Conservation (phyloP, 1,140 invertebrate species). For the Plodia interpunctella region DNA sequence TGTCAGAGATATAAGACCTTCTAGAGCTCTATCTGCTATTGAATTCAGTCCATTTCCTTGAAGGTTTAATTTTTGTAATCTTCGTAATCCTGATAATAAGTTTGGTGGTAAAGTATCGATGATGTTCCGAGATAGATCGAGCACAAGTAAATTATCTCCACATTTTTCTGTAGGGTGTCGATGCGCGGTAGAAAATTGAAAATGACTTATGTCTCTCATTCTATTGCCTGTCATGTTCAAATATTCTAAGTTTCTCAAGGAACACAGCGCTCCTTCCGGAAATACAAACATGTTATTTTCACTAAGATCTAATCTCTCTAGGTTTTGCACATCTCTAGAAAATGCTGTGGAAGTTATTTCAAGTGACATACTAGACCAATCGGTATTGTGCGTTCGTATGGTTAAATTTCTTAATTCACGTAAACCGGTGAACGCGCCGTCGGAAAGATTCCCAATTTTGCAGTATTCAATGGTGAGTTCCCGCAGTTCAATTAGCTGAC, state of each 20-base stretch:
- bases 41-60: slow-evolving; percentile 85
- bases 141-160: slow-evolving; percentile 82
- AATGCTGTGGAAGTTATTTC: slow-evolving; percentile 87
- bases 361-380: slow-evolving; percentile 91
- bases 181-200: slow-evolving; percentile 83
- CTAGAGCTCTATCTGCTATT: slow-evolving; percentile 88
- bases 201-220: slow-evolving; percentile 85
- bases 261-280: slow-evolving; percentile 89
- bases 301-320: slow-evolving; percentile 89
- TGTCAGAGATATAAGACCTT: slow-evolving; percentile 86
- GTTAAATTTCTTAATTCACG: slow-evolving; percentile 90
- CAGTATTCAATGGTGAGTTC: slow-evolving; percentile 93
- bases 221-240: slow-evolving; percentile 90
- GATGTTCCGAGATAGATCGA: slow-evolving; percentile 91
- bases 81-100: slow-evolving; percentile 83
- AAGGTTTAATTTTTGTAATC: slow-evolving; percentile 81
- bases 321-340: slow-evolving; percentile 83
- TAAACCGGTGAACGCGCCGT: slow-evolving; percentile 88
- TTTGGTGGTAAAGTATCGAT: slow-evolving; percentile 87
- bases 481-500: slow-evolving; percentile 87
- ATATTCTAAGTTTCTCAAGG: slow-evolving; percentile 85
- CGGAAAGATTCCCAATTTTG: slow-evolving; percentile 91
- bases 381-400: slow-evolving; percentile 91
- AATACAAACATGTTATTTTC: slow-evolving; percentile 92
- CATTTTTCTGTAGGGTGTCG: slow-evolving; percentile 81